Conservation (phyloP, 1,140 invertebrate species). For the Metaphire vulgaris region DNA sequence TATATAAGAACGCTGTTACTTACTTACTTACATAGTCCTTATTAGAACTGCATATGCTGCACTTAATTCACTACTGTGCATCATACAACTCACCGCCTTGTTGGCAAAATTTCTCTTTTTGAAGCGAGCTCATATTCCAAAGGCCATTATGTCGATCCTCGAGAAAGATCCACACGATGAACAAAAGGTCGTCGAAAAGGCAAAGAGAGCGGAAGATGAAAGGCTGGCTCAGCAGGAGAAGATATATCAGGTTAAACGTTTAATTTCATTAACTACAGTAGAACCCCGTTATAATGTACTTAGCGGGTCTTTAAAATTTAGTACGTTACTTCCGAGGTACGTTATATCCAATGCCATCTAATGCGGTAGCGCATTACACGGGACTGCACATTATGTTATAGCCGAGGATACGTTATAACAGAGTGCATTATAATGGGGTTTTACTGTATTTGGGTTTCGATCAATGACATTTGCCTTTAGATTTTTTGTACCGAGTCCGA, state of each 20-base stretch:
- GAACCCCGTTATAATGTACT: too few relatives aligned
- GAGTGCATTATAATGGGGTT: too few relatives aligned
- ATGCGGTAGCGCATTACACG: background rate
- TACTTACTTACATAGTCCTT: too few relatives aligned
- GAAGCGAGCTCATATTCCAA: conserved; percentile 40
- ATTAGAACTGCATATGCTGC: too few relatives aligned
- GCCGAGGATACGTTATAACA: too few relatives aligned
- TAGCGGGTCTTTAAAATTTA: background rate
- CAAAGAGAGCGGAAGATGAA: background rate
- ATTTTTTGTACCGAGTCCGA: too few relatives aligned
- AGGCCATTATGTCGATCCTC: conserved; percentile 37
- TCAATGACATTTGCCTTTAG: too few relatives aligned
- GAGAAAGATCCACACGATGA: conserved; percentile 31
- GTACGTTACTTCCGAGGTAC: background rate
- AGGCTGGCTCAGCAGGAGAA: background rate
- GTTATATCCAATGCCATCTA: background rate
- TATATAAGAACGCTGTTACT: too few relatives aligned
- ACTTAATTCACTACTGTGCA: too few relatives aligned
- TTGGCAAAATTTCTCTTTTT: too few relatives aligned
- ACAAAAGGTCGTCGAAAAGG: background rate
- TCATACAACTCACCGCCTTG: too few relatives aligned
- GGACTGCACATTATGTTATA: background rate
- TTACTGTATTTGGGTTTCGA: too few relatives aligned
- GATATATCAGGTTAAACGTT: background rate
- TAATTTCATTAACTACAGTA: background rate